Base-by-base conservation (phyloP, 2,113 vertebrate species). In the Perca fluviatilis region DNA sequence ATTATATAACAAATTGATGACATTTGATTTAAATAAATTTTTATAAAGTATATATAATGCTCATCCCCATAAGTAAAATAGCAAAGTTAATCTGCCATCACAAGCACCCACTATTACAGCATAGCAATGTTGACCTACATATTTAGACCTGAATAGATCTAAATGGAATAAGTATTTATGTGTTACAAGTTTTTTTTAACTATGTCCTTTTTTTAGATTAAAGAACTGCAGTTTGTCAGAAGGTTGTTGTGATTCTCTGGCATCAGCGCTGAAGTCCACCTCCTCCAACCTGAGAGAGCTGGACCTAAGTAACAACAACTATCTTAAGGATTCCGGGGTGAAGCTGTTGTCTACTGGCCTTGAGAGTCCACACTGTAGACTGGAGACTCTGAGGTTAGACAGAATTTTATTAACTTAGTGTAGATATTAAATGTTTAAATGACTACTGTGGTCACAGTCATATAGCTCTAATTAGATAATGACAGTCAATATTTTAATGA, bases 141-240 rank as follows among this genome's bases (percentile, higher is more conserved):
- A 60, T 66, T 49, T 49, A 66, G 23, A 49, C n/a, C 15, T 23
- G 10, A 66, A 18, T 2, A 27, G 2, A 27, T 27, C 4, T 19
- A n/a, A 49, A 49, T 49, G 19, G 36, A 8, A 40, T 40, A 8
- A 9, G 36, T 40, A 2, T 40, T 40, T 40, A 40, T 40, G 36
- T 40, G 8, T 10, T 40, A 40, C 8, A 0, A 40, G 8, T 10
- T 40, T 40, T 40, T 40, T 30, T 25, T 30, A 21, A 51, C 9
- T 19, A 30, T 51, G 27, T 54, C 14, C 10, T 27, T 36, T 73
- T 49, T 21, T 66, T 12, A 80, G 69, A 25, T 25, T 73, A 43
- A 80, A 58, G 51, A 74, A 13, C 30, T 80, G 78, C 69, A 50
- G 78, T 58, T 66, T 80, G 61, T 80, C 78, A 25, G 78, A 74